Evolutionary conservation across 2,888 invertebrate genomes (phyloP).

Genomic region (Drosophila neonasuta): DNA sequence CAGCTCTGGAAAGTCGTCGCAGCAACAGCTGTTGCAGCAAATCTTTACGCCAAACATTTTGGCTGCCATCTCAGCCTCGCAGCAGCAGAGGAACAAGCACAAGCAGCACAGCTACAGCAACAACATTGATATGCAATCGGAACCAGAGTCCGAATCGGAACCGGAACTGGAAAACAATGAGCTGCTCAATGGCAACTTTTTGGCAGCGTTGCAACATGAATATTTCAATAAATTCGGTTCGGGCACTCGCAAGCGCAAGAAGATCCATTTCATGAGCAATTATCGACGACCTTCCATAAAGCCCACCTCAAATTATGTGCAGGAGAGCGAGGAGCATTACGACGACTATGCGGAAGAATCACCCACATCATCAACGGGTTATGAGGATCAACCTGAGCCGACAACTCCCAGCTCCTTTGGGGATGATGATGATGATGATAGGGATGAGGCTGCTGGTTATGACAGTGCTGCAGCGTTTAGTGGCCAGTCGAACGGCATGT

Average conservation of each 20-base stretch:
- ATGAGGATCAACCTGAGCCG: conserved; percentile 15
- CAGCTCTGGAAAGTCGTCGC: conserved; percentile 20
- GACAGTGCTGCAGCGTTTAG: conserved; percentile 63
- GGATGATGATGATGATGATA: conserved; percentile 16
- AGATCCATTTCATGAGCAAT: conserved; percentile 4
- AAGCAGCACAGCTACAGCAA: neutral
- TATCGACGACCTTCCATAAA: conserved; percentile 11
- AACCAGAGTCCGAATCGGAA: conserved; percentile 25
- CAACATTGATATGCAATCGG: conserved; percentile 10
- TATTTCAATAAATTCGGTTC: conserved; percentile 60
- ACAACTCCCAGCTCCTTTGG: conserved; percentile 7
- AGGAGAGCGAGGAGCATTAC: conserved; percentile 45
- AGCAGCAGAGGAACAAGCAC: conserved; percentile 25
- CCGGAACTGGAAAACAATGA: conserved; percentile 60
- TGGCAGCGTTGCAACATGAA: conserved; percentile 73
- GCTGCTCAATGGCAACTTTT: conserved; percentile 68
- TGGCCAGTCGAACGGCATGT: conserved; percentile 58
- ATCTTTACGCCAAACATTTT: conserved; percentile 65
- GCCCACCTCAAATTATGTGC: conserved; percentile 21
- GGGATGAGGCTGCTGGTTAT: conserved; percentile 27
- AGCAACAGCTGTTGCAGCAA: conserved; percentile 67
- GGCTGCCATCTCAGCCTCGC: conserved; percentile 51
- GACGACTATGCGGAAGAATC: conserved; percentile 54
- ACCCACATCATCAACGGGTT: conserved; percentile 8
- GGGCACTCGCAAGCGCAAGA: conserved; percentile 59